Percentiles rank a stretch among this genome's conserved stretches.
These are phyloP conservation scores for Chrysolina oricalcia DNA, from an alignment of 2,888 invertebrate species.

Conservation along the genomic window DNA sequence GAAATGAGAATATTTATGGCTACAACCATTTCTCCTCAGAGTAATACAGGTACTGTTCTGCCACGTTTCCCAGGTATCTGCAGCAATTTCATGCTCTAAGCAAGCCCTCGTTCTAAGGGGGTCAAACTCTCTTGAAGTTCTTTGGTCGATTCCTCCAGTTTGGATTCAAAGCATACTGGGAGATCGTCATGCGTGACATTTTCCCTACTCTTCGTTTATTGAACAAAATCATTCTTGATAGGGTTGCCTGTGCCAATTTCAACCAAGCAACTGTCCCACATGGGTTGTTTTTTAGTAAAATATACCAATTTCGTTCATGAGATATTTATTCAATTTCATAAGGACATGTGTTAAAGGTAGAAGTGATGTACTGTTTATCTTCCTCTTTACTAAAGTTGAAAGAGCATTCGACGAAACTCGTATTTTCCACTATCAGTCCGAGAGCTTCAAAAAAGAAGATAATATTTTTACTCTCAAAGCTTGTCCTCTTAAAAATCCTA, in stretches of 20 bases:
- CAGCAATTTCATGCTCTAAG: conserved; percentile 28
- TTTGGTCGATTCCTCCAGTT: conserved; percentile 34
- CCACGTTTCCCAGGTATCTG: conserved; percentile 32
- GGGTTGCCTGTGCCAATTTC: conserved; percentile 16
- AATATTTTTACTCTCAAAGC: conserved; percentile 34
- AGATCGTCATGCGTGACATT: conserved; percentile 42
- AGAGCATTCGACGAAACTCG: conserved; percentile 43
- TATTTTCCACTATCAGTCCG: conserved; percentile 44
- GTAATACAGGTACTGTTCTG: conserved; percentile 38
- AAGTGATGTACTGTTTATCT: conserved; percentile 40
- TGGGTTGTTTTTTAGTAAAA: conserved; percentile 24
- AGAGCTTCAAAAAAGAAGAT: conserved; percentile 26
- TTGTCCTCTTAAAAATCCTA: conserved; percentile 39
- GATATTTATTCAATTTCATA: conserved; percentile 41
- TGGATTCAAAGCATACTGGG: conserved; percentile 40
- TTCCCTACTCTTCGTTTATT: conserved; percentile 49
- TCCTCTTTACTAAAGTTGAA: conserved; percentile 30
- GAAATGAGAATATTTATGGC: conserved; percentile 20
- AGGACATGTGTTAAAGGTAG: conserved; percentile 47
- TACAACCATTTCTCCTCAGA: conserved; percentile 33
- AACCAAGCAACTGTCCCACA: conserved; percentile 28
- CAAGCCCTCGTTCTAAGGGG: conserved; percentile 37
- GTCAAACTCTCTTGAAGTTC: conserved; percentile 38
- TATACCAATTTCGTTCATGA: conserved; percentile 33
- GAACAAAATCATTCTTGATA: conserved; percentile 43